Percentiles rank a stretch among this genome's conserved stretches.
Evolutionary conservation across 2,888 invertebrate species (phyloP).

Genomic region (Neocrepidodera transversa): DNA sequence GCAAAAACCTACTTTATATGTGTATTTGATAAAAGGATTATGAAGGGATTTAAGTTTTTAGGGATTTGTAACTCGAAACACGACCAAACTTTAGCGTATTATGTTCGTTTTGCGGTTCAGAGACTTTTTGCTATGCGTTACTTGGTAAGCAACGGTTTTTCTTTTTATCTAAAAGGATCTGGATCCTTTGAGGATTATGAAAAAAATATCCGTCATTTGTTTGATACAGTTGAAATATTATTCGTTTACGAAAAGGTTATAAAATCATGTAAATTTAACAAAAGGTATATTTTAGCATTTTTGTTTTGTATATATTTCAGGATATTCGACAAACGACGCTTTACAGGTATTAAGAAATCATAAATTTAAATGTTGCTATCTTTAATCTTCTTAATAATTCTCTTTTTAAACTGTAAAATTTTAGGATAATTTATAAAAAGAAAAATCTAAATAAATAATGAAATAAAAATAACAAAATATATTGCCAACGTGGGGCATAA

Average conservation of each 20-base stretch:
- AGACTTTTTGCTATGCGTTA: conserved; percentile 30
- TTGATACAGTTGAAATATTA: conserved; percentile 2
- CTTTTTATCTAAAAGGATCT: conserved; percentile 5
- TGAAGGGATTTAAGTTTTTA: conserved; percentile 40
- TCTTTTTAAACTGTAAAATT: no score
- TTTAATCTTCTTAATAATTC: no score
- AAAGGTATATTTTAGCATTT: no score
- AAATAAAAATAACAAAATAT: no score
- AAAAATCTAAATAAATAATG: no score
- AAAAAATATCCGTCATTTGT: conserved; percentile 8
- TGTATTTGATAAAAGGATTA: conserved; percentile 48
- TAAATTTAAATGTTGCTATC: no score
- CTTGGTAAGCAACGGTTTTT: conserved; percentile 11
- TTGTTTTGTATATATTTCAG: no score
- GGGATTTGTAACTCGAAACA: conserved; percentile 32
- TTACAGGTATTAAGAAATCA: no score
- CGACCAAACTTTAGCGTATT: conserved; percentile 35
- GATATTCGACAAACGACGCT: no score
- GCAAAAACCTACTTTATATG: conserved; percentile 46
- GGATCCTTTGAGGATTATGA: background rate
- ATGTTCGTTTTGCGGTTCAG: conserved; percentile 31
- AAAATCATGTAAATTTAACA: no score
- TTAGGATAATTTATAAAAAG: no score
- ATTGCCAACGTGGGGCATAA: no score
- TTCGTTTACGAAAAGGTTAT: background rate